A percentile compares a stretch with the other conserved stretches of the same genome.
These are phyloP conservation scores for Leptatherina wallacei DNA, from an alignment of 2,797 vertebrate species.

Conservation along the genomic window DNA sequence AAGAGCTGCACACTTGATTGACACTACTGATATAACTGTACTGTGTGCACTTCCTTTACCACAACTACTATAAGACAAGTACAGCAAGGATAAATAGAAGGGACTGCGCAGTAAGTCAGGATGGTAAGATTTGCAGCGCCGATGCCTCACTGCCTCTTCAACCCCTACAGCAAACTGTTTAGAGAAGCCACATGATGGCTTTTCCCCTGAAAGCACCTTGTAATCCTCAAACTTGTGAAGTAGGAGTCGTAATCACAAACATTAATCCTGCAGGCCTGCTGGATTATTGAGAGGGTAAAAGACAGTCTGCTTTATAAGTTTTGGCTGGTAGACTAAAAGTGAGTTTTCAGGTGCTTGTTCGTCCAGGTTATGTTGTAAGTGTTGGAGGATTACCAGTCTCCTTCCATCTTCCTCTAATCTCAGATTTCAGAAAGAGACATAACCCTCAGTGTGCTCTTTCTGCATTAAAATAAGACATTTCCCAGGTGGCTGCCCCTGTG, in stretches of 20 bases:
- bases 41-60: background rate
- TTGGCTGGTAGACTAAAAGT: conserved; percentile 10
- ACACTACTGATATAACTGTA: background rate
- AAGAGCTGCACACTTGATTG: background rate
- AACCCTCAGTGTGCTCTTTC: conserved; percentile 19
- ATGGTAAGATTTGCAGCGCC: background rate
- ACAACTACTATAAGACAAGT: background rate
- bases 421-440: conserved; percentile 23
- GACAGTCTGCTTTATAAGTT: conserved; percentile 11
- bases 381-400: conserved; percentile 21
- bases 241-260: conserved; percentile 55
- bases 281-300: conserved; percentile 50
- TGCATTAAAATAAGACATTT: conserved; percentile 64
- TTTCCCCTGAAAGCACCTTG: conserved; percentile 25
- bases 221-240: conserved; percentile 57
- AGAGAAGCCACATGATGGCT: conserved; percentile 16
- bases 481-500: conserved; percentile 54
- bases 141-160: conserved; percentile 2
- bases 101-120: background rate
- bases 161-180: conserved; percentile 4
- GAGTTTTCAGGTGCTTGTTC: background rate
- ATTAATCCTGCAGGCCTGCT: conserved; percentile 57
- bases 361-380: conserved; percentile 24
- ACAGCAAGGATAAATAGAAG: background rate
- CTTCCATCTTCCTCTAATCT: conserved; percentile 25